These are phyloP conservation scores for Sarcophaga variegata DNA, from an alignment of 2,888 invertebrate species.

Conservation along the genomic window DNA sequence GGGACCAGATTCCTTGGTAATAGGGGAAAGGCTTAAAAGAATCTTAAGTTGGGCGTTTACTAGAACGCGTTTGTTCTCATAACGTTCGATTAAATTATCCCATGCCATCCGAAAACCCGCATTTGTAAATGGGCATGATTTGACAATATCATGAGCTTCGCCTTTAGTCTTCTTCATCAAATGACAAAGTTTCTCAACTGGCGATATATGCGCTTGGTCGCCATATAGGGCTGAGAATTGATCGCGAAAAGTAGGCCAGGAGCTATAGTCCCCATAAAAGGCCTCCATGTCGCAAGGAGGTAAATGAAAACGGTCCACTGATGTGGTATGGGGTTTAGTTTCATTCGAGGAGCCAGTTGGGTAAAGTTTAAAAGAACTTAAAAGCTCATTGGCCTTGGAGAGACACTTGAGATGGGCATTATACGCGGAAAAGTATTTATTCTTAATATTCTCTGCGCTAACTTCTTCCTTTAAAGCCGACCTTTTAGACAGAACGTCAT, in stretches of 20 bases:
- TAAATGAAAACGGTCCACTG: too few species aligned
- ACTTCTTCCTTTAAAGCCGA: too few species aligned
- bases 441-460: not conserved
- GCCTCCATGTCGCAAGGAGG: too few species aligned
- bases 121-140: too few species aligned
- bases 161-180: not conserved
- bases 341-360: too few species aligned
- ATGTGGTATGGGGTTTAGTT: too few species aligned
- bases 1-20: not conserved
- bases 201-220: not conserved
- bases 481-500: too few species aligned
- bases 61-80: not conserved
- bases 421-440: not conserved
- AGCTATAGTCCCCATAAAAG: not conserved
- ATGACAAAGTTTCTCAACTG: slow-evolving; percentile 10
- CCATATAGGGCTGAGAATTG: not conserved
- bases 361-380: too few species aligned
- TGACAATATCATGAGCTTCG: too few species aligned
- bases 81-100: not conserved
- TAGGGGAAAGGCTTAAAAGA: too few species aligned
- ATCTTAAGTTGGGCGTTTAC: too few species aligned
- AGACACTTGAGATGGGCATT: not conserved
- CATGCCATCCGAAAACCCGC: not conserved
- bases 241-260: not conserved
- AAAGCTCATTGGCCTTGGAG: not conserved